These are phyloP conservation scores for Cynodonichthys magdalenae DNA, from an alignment of 2,797 vertebrate genomes.

Conservation along the genomic window DNA sequence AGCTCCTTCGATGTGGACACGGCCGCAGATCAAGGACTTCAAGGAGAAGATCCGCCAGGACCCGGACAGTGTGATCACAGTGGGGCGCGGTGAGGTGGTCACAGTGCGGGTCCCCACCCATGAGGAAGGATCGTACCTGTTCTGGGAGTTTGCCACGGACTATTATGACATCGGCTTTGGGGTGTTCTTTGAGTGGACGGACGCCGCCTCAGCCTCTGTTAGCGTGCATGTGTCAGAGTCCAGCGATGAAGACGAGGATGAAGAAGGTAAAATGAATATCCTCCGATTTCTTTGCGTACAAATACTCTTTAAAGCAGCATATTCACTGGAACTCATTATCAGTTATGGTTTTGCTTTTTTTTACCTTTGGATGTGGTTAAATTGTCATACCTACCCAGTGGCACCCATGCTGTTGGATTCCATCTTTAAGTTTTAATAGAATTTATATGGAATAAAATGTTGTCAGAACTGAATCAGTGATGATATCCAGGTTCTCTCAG, in stretches of 20 bases:
- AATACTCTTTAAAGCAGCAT: too few relatives aligned
- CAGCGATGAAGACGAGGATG: conserved; percentile 97
- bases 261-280: conserved; percentile 87
- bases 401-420: too few relatives aligned
- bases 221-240: conserved; percentile 99
- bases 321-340: too few relatives aligned
- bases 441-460: too few relatives aligned
- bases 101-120: conserved; percentile 98
- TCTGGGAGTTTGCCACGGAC: conserved; percentile 99
- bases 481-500: too few relatives aligned
- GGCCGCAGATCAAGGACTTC: conserved; percentile 98
- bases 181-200: conserved; percentile 99
- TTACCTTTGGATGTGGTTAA: background rate
- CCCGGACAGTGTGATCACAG: conserved; percentile 97
- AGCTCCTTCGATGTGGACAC: conserved; percentile 99
- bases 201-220: conserved; percentile 93
- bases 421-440: too few relatives aligned
- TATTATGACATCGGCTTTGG: conserved; percentile 99
- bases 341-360: background rate
- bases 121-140: conserved; percentile 97
- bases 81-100: conserved; percentile 97
- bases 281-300: too few relatives aligned
- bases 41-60: conserved; percentile 99
- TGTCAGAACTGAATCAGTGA: too few relatives aligned
- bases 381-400: background rate